Evolutionary conservation across 2,113 vertebrate genomes (phyloP).

Genomic region (Lophochroa leadbeateri): DNA sequence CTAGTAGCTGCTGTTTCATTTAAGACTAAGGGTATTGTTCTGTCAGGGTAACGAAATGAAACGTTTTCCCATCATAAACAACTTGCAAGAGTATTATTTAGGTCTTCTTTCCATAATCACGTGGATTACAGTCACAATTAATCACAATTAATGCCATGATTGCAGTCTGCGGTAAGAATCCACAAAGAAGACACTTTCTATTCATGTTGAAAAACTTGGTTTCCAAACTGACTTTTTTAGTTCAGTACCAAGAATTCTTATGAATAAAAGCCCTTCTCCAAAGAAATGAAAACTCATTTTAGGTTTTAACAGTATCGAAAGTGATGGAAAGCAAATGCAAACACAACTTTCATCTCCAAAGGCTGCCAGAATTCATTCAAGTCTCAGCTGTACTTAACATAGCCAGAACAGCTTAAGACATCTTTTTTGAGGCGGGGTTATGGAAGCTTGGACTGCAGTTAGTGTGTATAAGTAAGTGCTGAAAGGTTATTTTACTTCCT

Average conservation of each 20-base stretch:
- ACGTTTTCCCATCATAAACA: background rate
- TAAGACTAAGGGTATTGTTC: background rate
- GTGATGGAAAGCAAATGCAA: background rate
- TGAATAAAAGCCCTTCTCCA: background rate
- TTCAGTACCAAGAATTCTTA: background rate
- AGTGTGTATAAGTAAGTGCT: background rate
- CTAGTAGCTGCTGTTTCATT: background rate
- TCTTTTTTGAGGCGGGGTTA: background rate
- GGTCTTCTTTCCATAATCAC: background rate
- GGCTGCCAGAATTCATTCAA: background rate
- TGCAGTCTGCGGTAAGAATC: background rate
- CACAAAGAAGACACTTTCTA: background rate
- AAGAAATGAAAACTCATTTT: background rate
- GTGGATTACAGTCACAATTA: background rate
- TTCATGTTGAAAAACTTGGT: background rate
- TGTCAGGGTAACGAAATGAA: background rate
- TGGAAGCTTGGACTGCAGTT: background rate
- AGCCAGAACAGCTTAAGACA: background rate
- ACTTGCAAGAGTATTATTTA: background rate
- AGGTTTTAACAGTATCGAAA: background rate
- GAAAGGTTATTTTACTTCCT: background rate
- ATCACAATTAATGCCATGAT: background rate
- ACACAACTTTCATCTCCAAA: background rate
- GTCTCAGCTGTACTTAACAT: background rate
- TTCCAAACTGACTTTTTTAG: background rate